Percentiles rank a stretch among this genome's conserved stretches.
Conservation (phyloP, 2,888 invertebrate species). For the Neoascia interrupta region DNA sequence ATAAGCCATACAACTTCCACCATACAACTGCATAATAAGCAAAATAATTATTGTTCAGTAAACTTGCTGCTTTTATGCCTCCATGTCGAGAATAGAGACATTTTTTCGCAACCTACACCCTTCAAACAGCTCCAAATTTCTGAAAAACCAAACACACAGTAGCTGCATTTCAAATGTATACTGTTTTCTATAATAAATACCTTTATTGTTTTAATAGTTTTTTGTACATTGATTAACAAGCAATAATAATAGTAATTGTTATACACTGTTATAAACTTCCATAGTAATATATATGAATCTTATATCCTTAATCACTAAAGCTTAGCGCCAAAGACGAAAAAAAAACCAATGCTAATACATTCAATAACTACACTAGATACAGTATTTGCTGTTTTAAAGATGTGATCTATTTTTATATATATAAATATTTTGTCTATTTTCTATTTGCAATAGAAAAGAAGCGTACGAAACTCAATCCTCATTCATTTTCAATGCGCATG, state of each 20-base stretch:
- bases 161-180: too few species aligned
- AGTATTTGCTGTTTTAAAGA: slow-evolving; percentile 61
- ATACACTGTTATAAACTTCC: slow-evolving; percentile 59
- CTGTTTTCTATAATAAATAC: slow-evolving; percentile 65
- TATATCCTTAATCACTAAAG: slow-evolving; percentile 50
- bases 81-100: too few species aligned
- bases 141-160: too few species aligned
- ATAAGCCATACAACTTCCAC: too few species aligned
- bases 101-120: too few species aligned
- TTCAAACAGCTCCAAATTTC: too few species aligned
- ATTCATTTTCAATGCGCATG: slow-evolving; percentile 53
- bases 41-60: too few species aligned
- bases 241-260: slow-evolving; percentile 61
- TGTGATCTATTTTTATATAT: slow-evolving; percentile 37
- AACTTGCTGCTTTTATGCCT: too few species aligned
- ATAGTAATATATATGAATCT: slow-evolving; percentile 63
- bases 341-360: slow-evolving; percentile 39
- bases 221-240: slow-evolving; percentile 71
- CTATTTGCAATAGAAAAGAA: slow-evolving; percentile 65
- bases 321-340: slow-evolving; percentile 59
- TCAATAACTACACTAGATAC: slow-evolving; percentile 49
- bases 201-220: slow-evolving; percentile 66
- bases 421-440: slow-evolving; percentile 7
- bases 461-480: slow-evolving; percentile 45
- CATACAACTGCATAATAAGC: too few species aligned